Evolutionary conservation across 2,797 vertebrate species (phyloP).

Genomic region (Setipinna tenuifilis): DNA sequence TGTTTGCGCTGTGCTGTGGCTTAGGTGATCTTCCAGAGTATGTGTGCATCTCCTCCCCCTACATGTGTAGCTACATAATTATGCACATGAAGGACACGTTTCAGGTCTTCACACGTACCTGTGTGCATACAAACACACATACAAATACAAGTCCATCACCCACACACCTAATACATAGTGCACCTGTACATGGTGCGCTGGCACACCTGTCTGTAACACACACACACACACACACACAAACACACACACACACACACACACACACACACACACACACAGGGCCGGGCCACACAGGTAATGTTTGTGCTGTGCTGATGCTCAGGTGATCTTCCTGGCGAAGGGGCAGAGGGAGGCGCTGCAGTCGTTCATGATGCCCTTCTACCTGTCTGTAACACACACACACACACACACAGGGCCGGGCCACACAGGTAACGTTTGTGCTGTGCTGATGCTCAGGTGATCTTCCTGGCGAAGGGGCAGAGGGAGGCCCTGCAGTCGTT

Average conservation of each 20-base stretch:
- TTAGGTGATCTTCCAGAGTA: too few species aligned
- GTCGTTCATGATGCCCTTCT: conserved; percentile 98
- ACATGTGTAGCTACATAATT: neutral
- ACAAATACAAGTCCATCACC: neutral
- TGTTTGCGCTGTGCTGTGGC: too few species aligned
- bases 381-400: conserved; percentile 70
- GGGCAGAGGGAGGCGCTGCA: conserved; percentile 84
- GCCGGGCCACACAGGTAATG: neutral
- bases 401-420: neutral
- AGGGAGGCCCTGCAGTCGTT: conserved; percentile 91
- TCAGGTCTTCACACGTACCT: too few species aligned
- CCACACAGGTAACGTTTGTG: neutral
- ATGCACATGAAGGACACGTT: too few species aligned
- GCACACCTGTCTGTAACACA: too few species aligned
- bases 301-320: conserved; percentile 30
- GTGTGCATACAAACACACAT: neutral
- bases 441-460: conserved; percentile 80
- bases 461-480: conserved; percentile 89
- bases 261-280: neutral
- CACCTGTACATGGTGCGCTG: neutral
- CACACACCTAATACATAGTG: neutral
- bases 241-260: neutral
- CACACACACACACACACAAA: too few species aligned
- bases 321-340: conserved; percentile 96
- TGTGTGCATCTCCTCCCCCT: conserved; percentile 56